A percentile compares a stretch with the other conserved stretches of the same genome.
Conservation (phyloP, 2,888 invertebrate genomes). For the Oscheius sp. region DNA sequence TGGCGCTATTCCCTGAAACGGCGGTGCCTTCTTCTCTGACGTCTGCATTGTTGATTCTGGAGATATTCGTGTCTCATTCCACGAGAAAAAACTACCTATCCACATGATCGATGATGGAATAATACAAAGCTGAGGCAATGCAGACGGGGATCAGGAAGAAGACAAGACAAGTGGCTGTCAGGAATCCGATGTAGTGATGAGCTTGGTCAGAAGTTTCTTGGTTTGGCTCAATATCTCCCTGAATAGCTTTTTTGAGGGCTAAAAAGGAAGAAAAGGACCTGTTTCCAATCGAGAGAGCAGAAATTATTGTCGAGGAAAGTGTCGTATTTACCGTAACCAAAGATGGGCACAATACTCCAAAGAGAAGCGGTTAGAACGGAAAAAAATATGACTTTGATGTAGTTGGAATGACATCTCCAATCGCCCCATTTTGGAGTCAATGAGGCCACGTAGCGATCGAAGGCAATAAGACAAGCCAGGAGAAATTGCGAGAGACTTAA, state of each 20-base stretch:
- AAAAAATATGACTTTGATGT: constrained; percentile 44
- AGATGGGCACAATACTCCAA: constrained; percentile 50
- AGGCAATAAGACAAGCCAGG: constrained; percentile 51
- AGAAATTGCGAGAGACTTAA: constrained; percentile 48
- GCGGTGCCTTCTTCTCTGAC: constrained; percentile 37
- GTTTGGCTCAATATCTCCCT: constrained; percentile 44
- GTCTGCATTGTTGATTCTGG: constrained; percentile 43
- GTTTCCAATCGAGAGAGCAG: constrained; percentile 58
- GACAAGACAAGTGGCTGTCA: constrained; percentile 58
- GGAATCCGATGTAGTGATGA: constrained; percentile 55
- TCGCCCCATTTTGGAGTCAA: constrained; percentile 57
- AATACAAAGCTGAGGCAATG: constrained; percentile 55
- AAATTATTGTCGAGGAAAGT: constrained; percentile 48
- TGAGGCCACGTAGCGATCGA: constrained; percentile 59
- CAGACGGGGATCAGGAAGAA: constrained; percentile 61
- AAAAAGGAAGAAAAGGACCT: constrained; percentile 22
- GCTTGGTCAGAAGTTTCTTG: constrained; percentile 22
- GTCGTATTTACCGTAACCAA: constrained; percentile 55
- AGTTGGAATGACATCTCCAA: constrained; percentile 51
- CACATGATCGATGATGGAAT: constrained; percentile 54
- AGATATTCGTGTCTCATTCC: not conserved
- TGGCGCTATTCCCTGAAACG: constrained; percentile 26
- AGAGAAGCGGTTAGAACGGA: constrained; percentile 33
- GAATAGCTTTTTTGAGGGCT: not conserved
- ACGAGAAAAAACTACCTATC: constrained; percentile 34